Conservation (phyloP, 2,113 vertebrate species). For the Labrus mixtus region DNA sequence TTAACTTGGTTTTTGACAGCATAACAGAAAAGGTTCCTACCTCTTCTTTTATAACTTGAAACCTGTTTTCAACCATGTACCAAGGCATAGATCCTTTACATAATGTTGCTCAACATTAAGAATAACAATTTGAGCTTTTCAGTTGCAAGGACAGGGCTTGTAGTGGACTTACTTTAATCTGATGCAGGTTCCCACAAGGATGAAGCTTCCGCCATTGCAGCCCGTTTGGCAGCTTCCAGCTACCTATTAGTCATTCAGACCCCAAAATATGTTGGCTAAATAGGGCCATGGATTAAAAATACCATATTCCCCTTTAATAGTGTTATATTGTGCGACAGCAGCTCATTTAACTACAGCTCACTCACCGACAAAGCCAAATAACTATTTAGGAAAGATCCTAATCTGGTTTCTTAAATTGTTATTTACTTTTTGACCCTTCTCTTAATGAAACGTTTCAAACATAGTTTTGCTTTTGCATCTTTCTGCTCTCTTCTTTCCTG, state of each 20-base stretch:
- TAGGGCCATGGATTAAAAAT: neutral
- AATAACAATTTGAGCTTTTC: neutral
- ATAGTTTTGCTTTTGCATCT: neutral
- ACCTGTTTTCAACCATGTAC: neutral
- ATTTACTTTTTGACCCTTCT: neutral
- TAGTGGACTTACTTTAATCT: neutral
- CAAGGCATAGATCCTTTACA: neutral
- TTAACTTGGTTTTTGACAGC: neutral
- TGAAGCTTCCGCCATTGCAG: neutral
- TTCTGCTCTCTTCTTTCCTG: conserved; percentile 6
- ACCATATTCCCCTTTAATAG: neutral
- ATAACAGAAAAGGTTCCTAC: neutral
- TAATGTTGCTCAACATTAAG: neutral
- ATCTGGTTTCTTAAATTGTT: conserved; percentile 16
- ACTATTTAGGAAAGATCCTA: neutral
- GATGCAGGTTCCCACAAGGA: neutral
- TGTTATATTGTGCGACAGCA: conserved; percentile 9
- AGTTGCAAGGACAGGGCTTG: neutral
- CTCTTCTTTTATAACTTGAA: neutral
- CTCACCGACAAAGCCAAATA: conserved; percentile 12
- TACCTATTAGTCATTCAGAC: neutral
- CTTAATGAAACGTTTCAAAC: conserved; percentile 7
- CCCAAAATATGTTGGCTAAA: neutral
- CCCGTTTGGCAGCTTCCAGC: neutral
- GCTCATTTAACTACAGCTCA: conserved; percentile 22